phyloP scores from a whole-genome alignment of 2,888 invertebrate species.

The Poecilus cupreus region DNA sequence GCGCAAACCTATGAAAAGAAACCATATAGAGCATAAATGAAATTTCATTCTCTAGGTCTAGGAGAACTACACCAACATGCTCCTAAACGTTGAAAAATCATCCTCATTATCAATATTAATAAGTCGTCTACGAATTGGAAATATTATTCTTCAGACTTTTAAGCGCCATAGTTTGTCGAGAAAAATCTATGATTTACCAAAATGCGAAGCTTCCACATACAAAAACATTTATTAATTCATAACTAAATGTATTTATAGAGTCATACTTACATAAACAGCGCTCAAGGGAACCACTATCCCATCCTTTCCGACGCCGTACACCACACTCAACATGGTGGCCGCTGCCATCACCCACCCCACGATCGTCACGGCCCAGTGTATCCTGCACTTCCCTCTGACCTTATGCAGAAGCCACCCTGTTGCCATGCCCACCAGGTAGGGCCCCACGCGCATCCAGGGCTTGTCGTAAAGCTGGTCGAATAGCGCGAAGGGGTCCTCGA shows the following conservation, averaged over 20 bases:
- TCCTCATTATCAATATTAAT: too few relatives aligned
- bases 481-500: slow-evolving; percentile 87
- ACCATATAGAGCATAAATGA: too few relatives aligned
- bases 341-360: slow-evolving; percentile 79
- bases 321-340: slow-evolving; percentile 77
- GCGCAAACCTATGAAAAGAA: too few relatives aligned
- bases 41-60: too few relatives aligned
- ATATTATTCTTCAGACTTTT: too few relatives aligned
- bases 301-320: slow-evolving; percentile 82
- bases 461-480: slow-evolving; percentile 90
- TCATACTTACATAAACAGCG: slow-evolving; percentile 84
- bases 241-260: not conserved
- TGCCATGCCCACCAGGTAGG: slow-evolving; percentile 86
- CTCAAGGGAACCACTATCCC: slow-evolving; percentile 80
- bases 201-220: too few relatives aligned
- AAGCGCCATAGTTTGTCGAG: too few relatives aligned
- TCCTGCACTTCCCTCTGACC: not conserved
- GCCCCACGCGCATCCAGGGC: slow-evolving; percentile 88
- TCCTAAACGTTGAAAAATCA: too few relatives aligned
- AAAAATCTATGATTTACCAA: too few relatives aligned
- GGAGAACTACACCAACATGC: too few relatives aligned
- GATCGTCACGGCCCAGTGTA: slow-evolving; percentile 72
- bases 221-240: not conserved
- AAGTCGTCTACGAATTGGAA: too few relatives aligned
- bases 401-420: slow-evolving; percentile 81